These are phyloP conservation scores for Actinia tenebrosa DNA, from an alignment of 64 coral and sea anemone species.

Conservation along the genomic window DNA sequence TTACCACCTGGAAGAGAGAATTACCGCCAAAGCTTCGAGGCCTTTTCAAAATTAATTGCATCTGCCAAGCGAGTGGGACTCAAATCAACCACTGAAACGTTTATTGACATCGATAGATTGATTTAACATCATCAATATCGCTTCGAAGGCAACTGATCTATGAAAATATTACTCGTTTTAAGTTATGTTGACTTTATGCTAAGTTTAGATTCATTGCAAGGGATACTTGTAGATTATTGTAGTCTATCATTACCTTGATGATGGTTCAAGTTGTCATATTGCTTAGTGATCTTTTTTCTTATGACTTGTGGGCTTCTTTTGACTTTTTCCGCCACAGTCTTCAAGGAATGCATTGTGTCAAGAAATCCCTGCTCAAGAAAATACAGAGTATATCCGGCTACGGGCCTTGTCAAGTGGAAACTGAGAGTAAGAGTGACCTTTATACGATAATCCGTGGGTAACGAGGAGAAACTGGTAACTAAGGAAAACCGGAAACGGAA, in stretches of 20 bases:
- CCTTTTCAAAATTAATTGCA: neutral
- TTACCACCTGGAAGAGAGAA: neutral
- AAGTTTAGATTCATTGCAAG: neutral
- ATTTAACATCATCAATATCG: neutral
- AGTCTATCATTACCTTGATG: neutral
- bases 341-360: constrained; percentile 11
- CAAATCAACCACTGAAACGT: neutral
- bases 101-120: neutral
- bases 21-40: neutral
- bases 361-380: neutral
- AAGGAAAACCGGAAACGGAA: neutral
- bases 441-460: neutral
- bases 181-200: neutral
- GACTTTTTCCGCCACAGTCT: constrained; percentile 22
- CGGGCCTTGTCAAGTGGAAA: neutral
- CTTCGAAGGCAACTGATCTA: neutral
- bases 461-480: neutral
- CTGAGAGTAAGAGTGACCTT: neutral
- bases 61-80: neutral
- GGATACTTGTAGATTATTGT: neutral
- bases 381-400: neutral
- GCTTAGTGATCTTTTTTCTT: neutral
- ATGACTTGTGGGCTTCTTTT: constrained; percentile 9
- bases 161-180: neutral
- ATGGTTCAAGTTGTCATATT: neutral